phyloP scores from a whole-genome alignment of 2,888 invertebrate species.

The Drosophila mercatorum region DNA sequence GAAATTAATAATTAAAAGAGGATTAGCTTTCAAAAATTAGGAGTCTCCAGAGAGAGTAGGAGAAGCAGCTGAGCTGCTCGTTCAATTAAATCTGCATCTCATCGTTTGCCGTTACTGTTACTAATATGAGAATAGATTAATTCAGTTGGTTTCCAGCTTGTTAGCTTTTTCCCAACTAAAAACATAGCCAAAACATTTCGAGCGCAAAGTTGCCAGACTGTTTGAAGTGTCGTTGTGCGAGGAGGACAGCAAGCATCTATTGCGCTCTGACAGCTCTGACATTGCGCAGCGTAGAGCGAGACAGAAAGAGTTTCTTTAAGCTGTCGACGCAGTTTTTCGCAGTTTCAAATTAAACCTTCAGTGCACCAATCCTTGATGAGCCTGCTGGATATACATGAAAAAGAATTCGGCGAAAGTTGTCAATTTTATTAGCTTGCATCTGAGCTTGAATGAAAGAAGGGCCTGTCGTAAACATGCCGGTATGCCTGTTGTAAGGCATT shows the following conservation, averaged over 20 bases:
- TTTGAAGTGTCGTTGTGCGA: not conserved
- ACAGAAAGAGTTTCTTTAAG: conserved; percentile 2
- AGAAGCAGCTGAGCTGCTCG: no score
- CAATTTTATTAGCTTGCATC: not conserved
- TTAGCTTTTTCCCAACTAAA: not conserved
- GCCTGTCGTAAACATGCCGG: conserved; percentile 29
- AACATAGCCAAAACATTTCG: not conserved
- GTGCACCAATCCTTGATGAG: not conserved
- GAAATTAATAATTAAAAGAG: not conserved
- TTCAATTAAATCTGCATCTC: no score
- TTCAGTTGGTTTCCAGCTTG: not conserved
- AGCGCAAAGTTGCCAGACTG: conserved; percentile 11
- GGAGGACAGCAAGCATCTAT: not conserved
- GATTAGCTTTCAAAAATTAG: not conserved
- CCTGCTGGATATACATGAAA: not conserved
- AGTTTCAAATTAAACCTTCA: conserved; percentile 2
- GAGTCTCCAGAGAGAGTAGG: no score
- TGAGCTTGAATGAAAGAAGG: not conserved
- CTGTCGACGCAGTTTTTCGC: conserved; percentile 15
- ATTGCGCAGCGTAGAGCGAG: conserved; percentile 1
- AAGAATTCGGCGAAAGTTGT: not conserved
- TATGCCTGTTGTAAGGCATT: not conserved
- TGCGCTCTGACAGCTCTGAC: conserved; percentile 4
- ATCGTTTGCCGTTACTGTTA: no score
- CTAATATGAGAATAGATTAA: no score